Percentiles rank a stretch among this genome's conserved stretches.
These are phyloP conservation scores for Pseudomyrmex gracilis DNA, from an alignment of 1,140 invertebrate genomes.

Conservation along the genomic window DNA sequence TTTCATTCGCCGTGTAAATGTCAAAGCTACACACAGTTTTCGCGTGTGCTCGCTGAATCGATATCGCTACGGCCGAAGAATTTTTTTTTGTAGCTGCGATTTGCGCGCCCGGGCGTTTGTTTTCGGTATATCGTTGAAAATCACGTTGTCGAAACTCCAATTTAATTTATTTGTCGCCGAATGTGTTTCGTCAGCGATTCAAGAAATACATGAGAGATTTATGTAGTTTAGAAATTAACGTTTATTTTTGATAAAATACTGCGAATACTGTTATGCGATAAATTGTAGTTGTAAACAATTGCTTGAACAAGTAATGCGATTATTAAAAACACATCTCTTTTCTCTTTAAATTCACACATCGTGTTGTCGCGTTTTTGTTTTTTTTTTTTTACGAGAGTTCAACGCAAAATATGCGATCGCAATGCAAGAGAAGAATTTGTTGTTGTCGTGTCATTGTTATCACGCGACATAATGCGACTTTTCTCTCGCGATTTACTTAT, in stretches of 20 bases:
- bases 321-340: not conserved
- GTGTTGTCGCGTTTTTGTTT: not conserved
- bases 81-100: constrained; percentile 52
- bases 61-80: constrained; percentile 35
- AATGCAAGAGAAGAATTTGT: not conserved
- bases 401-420: not conserved
- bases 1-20: constrained; percentile 50
- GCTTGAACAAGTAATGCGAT: constrained; percentile 6
- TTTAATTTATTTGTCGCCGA: constrained; percentile 37
- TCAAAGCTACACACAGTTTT: constrained; percentile 44
- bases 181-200: constrained; percentile 52
- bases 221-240: not conserved
- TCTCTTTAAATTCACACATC: not conserved
- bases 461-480: constrained; percentile 7
- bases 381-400: not conserved
- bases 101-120: constrained; percentile 26
- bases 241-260: constrained; percentile 18
- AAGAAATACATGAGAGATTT: constrained; percentile 47
- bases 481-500: constrained; percentile 27
- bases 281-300: constrained; percentile 3
- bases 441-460: not conserved
- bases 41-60: constrained; percentile 43
- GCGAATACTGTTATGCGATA: constrained; percentile 31
- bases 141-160: constrained; percentile 52
- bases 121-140: constrained; percentile 38